These are phyloP conservation scores for Eonycteris spelaea DNA, from an alignment of 2,113 vertebrate species.

Conservation along the genomic window DNA sequence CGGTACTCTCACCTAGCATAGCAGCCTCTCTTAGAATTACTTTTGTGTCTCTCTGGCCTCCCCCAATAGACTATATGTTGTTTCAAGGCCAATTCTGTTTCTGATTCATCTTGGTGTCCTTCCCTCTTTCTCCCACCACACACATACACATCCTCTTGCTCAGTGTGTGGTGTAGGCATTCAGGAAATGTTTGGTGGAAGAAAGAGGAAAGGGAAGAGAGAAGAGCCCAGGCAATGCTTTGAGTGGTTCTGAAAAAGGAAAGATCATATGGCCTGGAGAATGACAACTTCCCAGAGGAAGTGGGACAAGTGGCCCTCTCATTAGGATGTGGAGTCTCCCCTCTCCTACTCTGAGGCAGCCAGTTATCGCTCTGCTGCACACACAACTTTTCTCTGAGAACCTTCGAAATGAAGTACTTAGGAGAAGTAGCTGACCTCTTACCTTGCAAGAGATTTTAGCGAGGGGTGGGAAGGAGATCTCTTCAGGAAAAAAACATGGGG, in stretches of 20 bases:
- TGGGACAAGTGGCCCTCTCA: neutral
- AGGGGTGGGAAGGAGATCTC: neutral
- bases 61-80: accelerated
- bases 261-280: neutral
- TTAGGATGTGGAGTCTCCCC: neutral
- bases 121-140: neutral
- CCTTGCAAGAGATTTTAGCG: neutral
- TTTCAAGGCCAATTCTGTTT: neutral
- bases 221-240: neutral
- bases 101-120: neutral
- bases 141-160: neutral
- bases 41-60: neutral
- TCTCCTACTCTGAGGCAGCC: neutral
- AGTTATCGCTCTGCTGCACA: neutral
- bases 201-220: neutral
- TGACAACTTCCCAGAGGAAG: neutral
- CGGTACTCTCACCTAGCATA: neutral
- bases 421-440: neutral
- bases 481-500: neutral
- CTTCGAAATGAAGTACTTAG: neutral
- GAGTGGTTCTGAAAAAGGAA: neutral
- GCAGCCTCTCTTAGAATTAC: too few species aligned
- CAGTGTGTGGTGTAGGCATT: neutral
- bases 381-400: neutral
- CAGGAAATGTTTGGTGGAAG: neutral